Percentiles rank a stretch among this genome's conserved stretches.
These are phyloP conservation scores for Drepana arcuata DNA, from an alignment of 1,140 invertebrate genomes.

Conservation along the genomic window DNA sequence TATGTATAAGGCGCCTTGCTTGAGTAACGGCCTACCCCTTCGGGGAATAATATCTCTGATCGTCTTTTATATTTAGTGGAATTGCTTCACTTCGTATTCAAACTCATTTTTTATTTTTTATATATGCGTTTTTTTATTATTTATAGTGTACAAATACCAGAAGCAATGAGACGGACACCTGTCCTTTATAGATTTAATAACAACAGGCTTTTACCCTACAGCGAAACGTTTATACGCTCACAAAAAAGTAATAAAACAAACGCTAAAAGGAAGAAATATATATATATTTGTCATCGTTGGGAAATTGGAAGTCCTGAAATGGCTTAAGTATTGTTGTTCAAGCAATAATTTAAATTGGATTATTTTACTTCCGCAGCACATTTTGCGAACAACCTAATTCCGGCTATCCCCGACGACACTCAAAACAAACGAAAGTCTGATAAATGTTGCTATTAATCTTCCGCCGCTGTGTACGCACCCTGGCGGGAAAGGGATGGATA, in stretches of 20 bases:
- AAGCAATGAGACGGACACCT: not conserved
- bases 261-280: not conserved
- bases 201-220: not conserved
- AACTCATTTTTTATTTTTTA: too few species aligned
- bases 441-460: slow-evolving; percentile 51
- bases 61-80: too few species aligned
- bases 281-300: not conserved
- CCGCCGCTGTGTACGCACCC: slow-evolving; percentile 19
- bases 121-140: too few species aligned
- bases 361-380: slow-evolving; percentile 34
- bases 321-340: not conserved
- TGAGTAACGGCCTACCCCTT: too few species aligned
- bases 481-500: slow-evolving; percentile 22
- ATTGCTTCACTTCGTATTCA: too few species aligned
- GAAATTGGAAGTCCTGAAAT: not conserved
- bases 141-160: too few species aligned
- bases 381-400: slow-evolving; percentile 42
- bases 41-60: too few species aligned
- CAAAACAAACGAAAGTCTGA: slow-evolving; percentile 52
- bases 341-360: slow-evolving; percentile 31
- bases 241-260: not conserved
- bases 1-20: too few species aligned
- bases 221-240: not conserved
- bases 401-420: slow-evolving; percentile 43
- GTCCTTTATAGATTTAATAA: slow-evolving; percentile 1